phyloP scores from a whole-genome alignment of 35 echinoderm and acorn worm genomes.

The Lytechinus variegatus region DNA sequence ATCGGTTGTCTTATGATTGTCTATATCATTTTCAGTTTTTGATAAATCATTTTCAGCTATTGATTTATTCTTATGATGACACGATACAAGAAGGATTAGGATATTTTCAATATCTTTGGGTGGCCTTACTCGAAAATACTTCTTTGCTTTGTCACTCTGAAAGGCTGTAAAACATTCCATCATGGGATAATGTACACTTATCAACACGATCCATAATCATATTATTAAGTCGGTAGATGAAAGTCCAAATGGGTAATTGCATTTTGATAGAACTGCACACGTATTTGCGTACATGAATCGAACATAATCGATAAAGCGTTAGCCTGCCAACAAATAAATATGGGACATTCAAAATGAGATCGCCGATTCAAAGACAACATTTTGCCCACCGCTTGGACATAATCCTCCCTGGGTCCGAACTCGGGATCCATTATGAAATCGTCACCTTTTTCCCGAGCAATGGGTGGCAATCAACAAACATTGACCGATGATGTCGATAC shows the following conservation, averaged over 20 bases:
- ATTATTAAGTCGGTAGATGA: background rate
- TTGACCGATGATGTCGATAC: background rate
- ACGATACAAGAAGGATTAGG: too few relatives aligned
- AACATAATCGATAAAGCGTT: background rate
- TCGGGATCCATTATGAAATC: background rate
- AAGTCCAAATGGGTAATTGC: background rate
- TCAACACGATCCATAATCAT: background rate
- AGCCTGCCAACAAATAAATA: background rate
- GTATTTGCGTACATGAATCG: background rate
- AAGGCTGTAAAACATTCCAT: background rate
- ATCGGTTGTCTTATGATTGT: too few relatives aligned
- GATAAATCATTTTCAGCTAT: too few relatives aligned
- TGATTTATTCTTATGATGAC: too few relatives aligned
- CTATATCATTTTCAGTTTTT: too few relatives aligned
- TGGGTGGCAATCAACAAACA: background rate
- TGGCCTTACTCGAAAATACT: background rate
- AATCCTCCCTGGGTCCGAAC: background rate
- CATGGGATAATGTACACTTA: too few relatives aligned
- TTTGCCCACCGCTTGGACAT: background rate
- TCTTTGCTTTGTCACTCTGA: background rate
- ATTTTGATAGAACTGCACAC: background rate
- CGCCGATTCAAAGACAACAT: background rate
- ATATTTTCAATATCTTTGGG: background rate
- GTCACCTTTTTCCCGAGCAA: background rate
- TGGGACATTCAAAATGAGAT: background rate